These are phyloP conservation scores for Ostrea denselamellosa DNA, from an alignment of 1,140 invertebrate species.

Conservation along the genomic window DNA sequence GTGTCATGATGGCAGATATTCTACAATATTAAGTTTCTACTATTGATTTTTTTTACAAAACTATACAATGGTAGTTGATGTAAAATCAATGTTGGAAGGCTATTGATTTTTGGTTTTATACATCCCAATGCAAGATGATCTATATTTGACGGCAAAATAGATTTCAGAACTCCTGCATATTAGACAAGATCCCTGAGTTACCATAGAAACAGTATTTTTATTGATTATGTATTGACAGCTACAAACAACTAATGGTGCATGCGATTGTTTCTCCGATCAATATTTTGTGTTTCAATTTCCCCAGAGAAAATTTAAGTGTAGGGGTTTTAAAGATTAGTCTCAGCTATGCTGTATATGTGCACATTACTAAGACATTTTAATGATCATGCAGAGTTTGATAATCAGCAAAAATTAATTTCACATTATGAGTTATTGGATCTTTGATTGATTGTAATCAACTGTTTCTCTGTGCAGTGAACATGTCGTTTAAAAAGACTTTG, in stretches of 20 bases:
- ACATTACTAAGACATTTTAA: background rate
- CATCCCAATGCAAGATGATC: constrained; percentile 45
- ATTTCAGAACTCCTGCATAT: constrained; percentile 51
- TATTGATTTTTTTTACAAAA: constrained; percentile 38
- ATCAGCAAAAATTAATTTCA: too few species aligned
- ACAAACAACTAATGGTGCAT: constrained; percentile 43
- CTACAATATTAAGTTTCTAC: constrained; percentile 36
- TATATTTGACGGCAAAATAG: constrained; percentile 51
- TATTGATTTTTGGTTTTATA: constrained; percentile 54
- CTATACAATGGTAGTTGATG: constrained; percentile 40
- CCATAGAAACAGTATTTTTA: constrained; percentile 54
- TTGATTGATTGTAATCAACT: too few species aligned
- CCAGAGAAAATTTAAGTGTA: constrained; percentile 29
- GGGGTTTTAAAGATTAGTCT: constrained; percentile 5
- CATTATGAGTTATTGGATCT: too few species aligned
- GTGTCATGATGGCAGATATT: constrained; percentile 31
- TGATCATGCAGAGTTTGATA: too few species aligned
- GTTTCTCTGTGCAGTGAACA: too few species aligned
- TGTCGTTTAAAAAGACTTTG: too few species aligned
- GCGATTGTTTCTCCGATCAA: constrained; percentile 35
- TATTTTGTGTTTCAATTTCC: constrained; percentile 36
- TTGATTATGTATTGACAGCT: constrained; percentile 59
- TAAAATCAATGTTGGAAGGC: constrained; percentile 48
- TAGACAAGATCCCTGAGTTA: constrained; percentile 44
- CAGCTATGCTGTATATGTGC: background rate